These are phyloP conservation scores for Luperina testacea DNA, from an alignment of 2,888 invertebrate genomes.

Conservation along the genomic window DNA sequence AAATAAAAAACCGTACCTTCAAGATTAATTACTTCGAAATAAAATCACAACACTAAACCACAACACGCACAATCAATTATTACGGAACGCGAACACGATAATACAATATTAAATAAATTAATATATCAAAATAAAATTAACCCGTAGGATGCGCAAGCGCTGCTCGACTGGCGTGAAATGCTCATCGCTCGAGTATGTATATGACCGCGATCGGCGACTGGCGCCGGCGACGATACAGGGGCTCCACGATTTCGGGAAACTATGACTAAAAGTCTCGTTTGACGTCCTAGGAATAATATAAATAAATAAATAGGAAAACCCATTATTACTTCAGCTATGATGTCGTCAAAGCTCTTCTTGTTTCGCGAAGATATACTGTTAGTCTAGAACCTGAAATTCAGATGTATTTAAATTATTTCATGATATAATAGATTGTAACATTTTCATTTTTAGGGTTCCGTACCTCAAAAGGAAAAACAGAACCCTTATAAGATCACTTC, in stretches of 20 bases:
- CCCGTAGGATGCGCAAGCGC: constrained; percentile 69
- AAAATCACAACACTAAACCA: constrained; percentile 56
- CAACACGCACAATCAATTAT: constrained; percentile 49
- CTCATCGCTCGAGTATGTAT: constrained; percentile 66
- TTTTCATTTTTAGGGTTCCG: no score
- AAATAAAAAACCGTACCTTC: constrained; percentile 26
- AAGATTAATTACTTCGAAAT: constrained; percentile 1
- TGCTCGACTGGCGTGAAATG: constrained; percentile 70
- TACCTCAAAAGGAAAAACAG: no score
- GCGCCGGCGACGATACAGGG: constrained; percentile 62
- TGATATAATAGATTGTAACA: background rate
- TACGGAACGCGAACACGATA: constrained; percentile 31
- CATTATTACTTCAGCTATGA: background rate
- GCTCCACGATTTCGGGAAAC: constrained; percentile 62
- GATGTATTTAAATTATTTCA: background rate
- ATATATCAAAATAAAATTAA: constrained; percentile 45
- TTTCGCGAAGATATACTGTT: no score
- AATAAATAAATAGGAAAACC: constrained; percentile 32
- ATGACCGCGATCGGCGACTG: constrained; percentile 46
- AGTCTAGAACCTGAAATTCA: background rate
- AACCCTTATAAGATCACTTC: no score
- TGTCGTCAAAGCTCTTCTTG: background rate
- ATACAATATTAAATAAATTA: constrained; percentile 37
- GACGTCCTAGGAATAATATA: constrained; percentile 18
- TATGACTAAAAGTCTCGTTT: constrained; percentile 41